Base-by-base conservation (phyloP, 2,113 vertebrate species). In the Poeciliopsis turrubarensis region DNA sequence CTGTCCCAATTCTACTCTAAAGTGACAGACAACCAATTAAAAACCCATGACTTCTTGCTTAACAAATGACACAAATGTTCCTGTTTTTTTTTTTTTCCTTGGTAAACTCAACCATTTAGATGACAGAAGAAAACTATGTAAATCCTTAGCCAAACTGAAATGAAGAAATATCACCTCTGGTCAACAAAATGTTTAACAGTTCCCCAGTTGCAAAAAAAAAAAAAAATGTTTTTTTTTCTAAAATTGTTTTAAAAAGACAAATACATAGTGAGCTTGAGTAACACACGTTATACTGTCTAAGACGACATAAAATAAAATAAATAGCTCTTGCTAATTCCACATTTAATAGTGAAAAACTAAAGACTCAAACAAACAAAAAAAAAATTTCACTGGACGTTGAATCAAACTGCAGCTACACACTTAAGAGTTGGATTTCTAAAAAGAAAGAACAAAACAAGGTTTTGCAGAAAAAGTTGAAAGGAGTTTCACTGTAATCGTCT, bases 21-120 rank as follows among this genome's bases (percentile, higher is more conserved):
- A 60, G 39, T 54, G 72, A 89, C 57, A 79, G 62, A 32, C 27
- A 26, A 81, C 79, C 60, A 51, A 72, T 72, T 54, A 74, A 51
- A 4, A 69, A 75, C 6, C 65, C 74, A 31, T 27, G 65, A 77
- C 10, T 72, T 13, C 57, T 31, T 61, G 39, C 61, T 75, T 41
- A 26, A 31, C 65, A n/a, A 32, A 70, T 34, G 62, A 79, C 79
- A 70, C 31, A 41, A 60, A 51, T 11, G 13, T 71, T 72, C 26
- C 12, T 37, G 64, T 2, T 29, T 29, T 1, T 3, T 75, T 81
- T 79, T 39, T 66, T 84, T 79, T 39, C 63, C 62, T 57, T 12
- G 31, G 60, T 3, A 14, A 47, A 51, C 27, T 13, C 37, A 22
- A 62, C 34, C 65, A 68, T 30, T 14, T 2, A 12, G 37, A 34